Evolutionary conservation across 2,113 vertebrate genomes (phyloP).

Genomic region (Pavo muticus): DNA sequence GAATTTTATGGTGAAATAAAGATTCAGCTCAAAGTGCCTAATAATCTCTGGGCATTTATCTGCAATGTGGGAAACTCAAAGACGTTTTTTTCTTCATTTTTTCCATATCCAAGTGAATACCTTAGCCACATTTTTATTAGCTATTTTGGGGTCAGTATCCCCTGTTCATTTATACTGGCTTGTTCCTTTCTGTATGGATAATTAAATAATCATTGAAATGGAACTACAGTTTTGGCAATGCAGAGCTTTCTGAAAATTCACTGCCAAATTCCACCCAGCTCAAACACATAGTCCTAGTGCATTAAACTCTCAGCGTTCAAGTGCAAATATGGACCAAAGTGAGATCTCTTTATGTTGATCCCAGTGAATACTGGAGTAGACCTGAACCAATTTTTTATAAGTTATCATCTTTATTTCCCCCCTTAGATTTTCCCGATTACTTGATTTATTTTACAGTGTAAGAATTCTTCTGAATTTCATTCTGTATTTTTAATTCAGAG

Average conservation of each 20-base stretch:
- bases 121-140: not conserved
- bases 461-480: not conserved
- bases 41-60: not conserved
- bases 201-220: constrained; percentile 16
- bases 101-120: not conserved
- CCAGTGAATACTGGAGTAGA: not conserved
- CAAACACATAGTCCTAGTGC: not conserved
- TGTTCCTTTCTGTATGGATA: constrained; percentile 22
- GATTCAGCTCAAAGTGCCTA: not conserved
- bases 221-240: not conserved
- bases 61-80: not conserved
- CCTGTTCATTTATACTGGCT: not conserved
- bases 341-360: not conserved
- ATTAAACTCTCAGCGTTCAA: not conserved
- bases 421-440: not conserved
- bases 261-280: not conserved
- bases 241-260: constrained; percentile 3
- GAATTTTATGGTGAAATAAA: not conserved
- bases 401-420: not conserved
- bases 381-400: not conserved
- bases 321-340: not conserved
- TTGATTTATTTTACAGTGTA: not conserved
- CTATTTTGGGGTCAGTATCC: not conserved
- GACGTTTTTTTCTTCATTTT: not conserved
- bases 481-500: not conserved